phyloP scores from a whole-genome alignment of 2,888 invertebrate species.

The Dasypolia templi region DNA sequence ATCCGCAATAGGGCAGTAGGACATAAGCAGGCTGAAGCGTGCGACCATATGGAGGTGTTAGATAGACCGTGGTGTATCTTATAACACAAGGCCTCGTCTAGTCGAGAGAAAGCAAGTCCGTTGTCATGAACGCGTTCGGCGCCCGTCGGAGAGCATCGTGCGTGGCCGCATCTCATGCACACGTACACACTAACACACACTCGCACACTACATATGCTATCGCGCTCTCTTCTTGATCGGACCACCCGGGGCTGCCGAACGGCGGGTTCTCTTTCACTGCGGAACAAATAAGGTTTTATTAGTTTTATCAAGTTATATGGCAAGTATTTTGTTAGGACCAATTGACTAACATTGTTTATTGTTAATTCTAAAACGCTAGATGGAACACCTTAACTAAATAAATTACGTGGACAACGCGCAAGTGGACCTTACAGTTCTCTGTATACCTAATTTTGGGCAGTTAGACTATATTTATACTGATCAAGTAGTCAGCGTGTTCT shows the following conservation, averaged over 20 bases:
- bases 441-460: too few relatives aligned
- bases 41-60: constrained; percentile 44
- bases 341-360: background rate
- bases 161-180: constrained; percentile 52
- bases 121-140: constrained; percentile 63
- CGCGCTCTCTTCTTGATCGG: constrained; percentile 84
- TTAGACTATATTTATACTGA: too few relatives aligned
- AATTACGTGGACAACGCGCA: background rate
- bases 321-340: background rate
- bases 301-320: constrained; percentile 5
- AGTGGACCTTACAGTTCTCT: background rate
- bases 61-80: constrained; percentile 31
- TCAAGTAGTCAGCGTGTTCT: background rate
- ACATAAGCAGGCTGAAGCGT: background rate
- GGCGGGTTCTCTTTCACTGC: constrained; percentile 88
- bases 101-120: constrained; percentile 66
- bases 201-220: constrained; percentile 73
- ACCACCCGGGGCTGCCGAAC: constrained; percentile 84
- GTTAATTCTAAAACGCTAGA: background rate
- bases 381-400: background rate
- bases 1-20: constrained; percentile 28
- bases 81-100: constrained; percentile 74
- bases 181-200: constrained; percentile 66
- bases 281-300: constrained; percentile 58
- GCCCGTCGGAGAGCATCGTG: constrained; percentile 52